Base-by-base conservation (phyloP, 2,113 vertebrate species). In the Gymnarchus niloticus region DNA sequence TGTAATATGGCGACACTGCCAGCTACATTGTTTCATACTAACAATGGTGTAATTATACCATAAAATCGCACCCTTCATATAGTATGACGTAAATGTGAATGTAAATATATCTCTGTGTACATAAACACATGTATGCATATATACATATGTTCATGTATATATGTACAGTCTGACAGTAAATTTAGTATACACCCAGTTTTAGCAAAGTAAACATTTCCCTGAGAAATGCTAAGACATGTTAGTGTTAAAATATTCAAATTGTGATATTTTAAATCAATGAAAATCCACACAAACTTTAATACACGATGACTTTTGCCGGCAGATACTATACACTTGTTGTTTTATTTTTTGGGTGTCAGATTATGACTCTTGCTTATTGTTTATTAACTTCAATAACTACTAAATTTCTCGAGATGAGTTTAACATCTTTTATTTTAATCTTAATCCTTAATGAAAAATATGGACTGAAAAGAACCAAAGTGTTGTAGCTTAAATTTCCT, bases 401-500 rank as follows among this genome's bases (percentile, higher is more conserved):
- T 41, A 44, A 41, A 46, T n/a, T n/a, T 48, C 8, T 78, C 76
- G 5, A 23, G 7, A 48, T 78, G 17, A 12, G 9, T 33, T 69
- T 69, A 10, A 28, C 9, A 69, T 59, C 21, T 46, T 19, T 48
- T 14, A 44, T 54, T 7, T 6, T 54, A 6, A 54, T 54, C 14
- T 6, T 48, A 78, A 78, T 41, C 23, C 19, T 5, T 76, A 48
- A 78, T 78, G 41, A 48, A 44, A 46, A 78, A 78, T 78, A 41
- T 48, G 44, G 76, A 48, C 41, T 78, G 44, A 80, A 80, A 56
- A 65, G 41, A 28, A 78, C 76, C 76, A 78, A 85, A 56, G 73
- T 78, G 54, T 85, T 57, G 51, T 28, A 73, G 23, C 21, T 78
- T 44, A 46, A 88, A 54, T 88, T 87, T 61, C 10, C 56, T 87